Base-by-base conservation (phyloP, 53 echinoderm and acorn worm genomes). In the Pentamera pediparva region DNA sequence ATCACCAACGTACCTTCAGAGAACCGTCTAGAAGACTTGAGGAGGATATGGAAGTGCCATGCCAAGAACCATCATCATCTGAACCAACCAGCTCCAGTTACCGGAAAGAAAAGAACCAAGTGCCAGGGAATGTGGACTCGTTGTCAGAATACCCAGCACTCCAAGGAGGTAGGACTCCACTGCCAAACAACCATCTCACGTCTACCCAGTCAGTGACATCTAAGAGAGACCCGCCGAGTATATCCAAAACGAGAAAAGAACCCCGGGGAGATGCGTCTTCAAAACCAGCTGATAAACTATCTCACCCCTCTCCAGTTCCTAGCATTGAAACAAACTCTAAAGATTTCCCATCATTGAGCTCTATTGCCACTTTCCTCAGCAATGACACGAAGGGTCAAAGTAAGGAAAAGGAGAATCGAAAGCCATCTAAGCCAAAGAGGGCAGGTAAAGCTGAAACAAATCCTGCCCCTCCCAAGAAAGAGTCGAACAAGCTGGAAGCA, bases 311-410 rank as follows among this genome's bases (percentile, higher is more conserved):
- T 56, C 21, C 56, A n/a, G 29, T 52, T 21, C n/a, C 7, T 22
- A 57, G 36, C 25, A 37, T 13, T 19, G 54, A 70, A 36, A 29
- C 48, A 19, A 76, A 69, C 11, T 70, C 54, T 22, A 78, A 89
- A 19, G 90, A 95, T 35, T 91, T 91, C 22, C 91, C 91, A 3
- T 91, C 90, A 8, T 35, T 98, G 41, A 91, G 98, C 47, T 91
- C 98, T 3, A 98, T 98, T 6, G 98, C 98, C 6, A 80, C 75
- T 34, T 81, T 90, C 45, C 79, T 98, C 2, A 87, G 76, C 19
- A 82, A 76, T 5, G 82, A 69, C 29, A 35, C 40, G 11, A 25
- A 27, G 4, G 11, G 26, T 2, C 24, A 41, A n/a, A 67, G 18
- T 13, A 43, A 36, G 52, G 75, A 62, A 29, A 79, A 43, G 17